Percentiles rank a stretch among this genome's conserved stretches.
Evolutionary conservation across 2,113 vertebrate genomes (phyloP).

Genomic region (Prolemur simus): DNA sequence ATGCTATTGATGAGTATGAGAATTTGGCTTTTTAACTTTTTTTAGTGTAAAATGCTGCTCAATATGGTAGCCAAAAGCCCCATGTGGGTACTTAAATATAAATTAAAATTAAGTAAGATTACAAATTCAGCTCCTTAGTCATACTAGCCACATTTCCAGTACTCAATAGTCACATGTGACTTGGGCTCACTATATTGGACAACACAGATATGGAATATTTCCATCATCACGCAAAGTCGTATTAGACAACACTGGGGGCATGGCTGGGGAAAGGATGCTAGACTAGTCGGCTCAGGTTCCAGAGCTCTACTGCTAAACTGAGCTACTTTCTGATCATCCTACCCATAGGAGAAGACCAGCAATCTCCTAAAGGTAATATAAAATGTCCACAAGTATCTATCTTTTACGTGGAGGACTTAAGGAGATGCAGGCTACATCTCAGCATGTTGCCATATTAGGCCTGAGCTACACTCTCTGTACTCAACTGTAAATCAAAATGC

Average conservation of each 20-base stretch:
- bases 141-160: not conserved
- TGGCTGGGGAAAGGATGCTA: not conserved
- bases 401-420: not conserved
- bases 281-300: not conserved
- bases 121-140: not conserved
- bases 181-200: not conserved
- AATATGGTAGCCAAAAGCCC: not conserved
- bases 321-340: not conserved
- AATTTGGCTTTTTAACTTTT: not conserved
- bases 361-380: not conserved
- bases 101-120: not conserved
- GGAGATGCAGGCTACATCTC: not conserved
- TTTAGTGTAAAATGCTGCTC: not conserved
- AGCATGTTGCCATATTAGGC: not conserved
- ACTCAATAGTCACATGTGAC: not conserved
- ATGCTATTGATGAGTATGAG: not conserved
- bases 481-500: conserved; percentile 36
- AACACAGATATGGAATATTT: not conserved
- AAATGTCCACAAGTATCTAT: not conserved
- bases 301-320: not conserved
- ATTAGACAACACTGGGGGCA: not conserved
- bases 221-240: not conserved
- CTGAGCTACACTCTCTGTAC: not conserved
- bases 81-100: not conserved
- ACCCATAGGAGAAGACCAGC: not conserved